Conservation (phyloP, 1,140 invertebrate species). For the Sitophilus oryzae region DNA sequence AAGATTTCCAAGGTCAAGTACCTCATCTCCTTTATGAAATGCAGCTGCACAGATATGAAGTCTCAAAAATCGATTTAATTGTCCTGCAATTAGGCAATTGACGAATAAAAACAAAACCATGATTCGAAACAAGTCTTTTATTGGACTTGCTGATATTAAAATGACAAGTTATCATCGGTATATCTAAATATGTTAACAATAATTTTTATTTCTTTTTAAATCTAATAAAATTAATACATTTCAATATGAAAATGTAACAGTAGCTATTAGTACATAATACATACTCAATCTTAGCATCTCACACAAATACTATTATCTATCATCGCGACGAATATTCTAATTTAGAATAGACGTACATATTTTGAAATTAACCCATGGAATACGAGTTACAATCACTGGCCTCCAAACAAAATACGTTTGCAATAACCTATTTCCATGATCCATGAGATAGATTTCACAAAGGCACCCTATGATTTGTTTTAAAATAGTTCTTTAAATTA, state of each 20-base stretch:
- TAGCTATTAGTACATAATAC: constrained; percentile 18
- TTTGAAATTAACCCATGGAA: constrained; percentile 12
- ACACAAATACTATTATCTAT: constrained; percentile 13
- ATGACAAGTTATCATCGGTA: constrained; percentile 9
- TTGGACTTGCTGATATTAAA: constrained; percentile 5
- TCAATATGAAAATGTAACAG: constrained; percentile 27
- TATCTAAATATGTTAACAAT: not conserved
- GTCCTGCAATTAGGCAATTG: too few relatives aligned
- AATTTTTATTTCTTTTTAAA: not conserved
- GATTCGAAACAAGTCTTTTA: constrained; percentile 2
- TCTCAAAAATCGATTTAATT: too few relatives aligned
- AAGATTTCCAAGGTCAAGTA: too few relatives aligned
- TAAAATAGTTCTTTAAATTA: not conserved
- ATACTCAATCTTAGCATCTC: constrained; percentile 7
- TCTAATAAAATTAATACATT: constrained; percentile 21
- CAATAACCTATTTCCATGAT: not conserved
- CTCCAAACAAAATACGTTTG: not conserved
- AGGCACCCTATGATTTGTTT: not conserved
- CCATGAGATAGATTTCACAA: not conserved
- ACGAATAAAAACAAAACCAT: not conserved
- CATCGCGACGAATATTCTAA: constrained; percentile 16
- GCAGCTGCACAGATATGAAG: too few relatives aligned
- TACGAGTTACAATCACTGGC: not conserved
- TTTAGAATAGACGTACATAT: constrained; percentile 19
- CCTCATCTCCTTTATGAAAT: too few relatives aligned